Conservation (phyloP, 2,888 invertebrate species). For the Nysson spinosus region DNA sequence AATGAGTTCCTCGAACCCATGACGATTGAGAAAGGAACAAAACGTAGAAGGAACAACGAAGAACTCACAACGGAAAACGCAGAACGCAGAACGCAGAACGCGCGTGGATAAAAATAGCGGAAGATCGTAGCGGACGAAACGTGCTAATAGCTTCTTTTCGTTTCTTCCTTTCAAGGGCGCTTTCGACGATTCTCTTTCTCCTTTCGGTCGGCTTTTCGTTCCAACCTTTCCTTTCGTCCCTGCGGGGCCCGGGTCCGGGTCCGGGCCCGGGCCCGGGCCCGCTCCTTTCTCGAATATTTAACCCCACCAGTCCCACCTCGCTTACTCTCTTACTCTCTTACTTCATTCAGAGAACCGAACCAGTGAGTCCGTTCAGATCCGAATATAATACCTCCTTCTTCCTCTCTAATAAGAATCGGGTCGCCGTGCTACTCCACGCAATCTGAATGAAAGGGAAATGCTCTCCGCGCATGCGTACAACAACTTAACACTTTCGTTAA, state of each 20-base stretch:
- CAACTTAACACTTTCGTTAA: slow-evolving; percentile 15
- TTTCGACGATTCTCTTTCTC: slow-evolving; percentile 12
- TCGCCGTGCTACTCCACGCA: slow-evolving; percentile 19
- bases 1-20: no score
- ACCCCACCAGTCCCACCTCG: slow-evolving; percentile 8
- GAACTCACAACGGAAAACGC: background rate
- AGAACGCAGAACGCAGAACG: background rate
- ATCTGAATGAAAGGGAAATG: slow-evolving; percentile 8
- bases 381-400: slow-evolving; percentile 46
- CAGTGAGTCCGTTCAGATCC: slow-evolving; percentile 28
- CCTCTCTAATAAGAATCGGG: slow-evolving; percentile 35
- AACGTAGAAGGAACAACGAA: background rate
- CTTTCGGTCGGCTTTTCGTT: background rate
- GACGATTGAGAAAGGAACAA: background rate
- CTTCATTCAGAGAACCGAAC: slow-evolving; percentile 50
- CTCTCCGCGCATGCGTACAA: slow-evolving; percentile 26
- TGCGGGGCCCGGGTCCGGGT: no score
- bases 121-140: slow-evolving; percentile 19
- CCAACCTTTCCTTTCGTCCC: background rate
- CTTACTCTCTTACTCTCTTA: slow-evolving; percentile 26
- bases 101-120: slow-evolving; percentile 28
- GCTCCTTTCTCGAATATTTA: slow-evolving; percentile 25
- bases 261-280: no score
- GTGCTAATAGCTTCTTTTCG: slow-evolving; percentile 43
- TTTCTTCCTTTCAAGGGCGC: slow-evolving; percentile 47